Percentiles rank a stretch among this genome's conserved stretches.
Evolutionary conservation across 2,888 invertebrate species (phyloP).

Genomic region (Nemurella pictetii): DNA sequence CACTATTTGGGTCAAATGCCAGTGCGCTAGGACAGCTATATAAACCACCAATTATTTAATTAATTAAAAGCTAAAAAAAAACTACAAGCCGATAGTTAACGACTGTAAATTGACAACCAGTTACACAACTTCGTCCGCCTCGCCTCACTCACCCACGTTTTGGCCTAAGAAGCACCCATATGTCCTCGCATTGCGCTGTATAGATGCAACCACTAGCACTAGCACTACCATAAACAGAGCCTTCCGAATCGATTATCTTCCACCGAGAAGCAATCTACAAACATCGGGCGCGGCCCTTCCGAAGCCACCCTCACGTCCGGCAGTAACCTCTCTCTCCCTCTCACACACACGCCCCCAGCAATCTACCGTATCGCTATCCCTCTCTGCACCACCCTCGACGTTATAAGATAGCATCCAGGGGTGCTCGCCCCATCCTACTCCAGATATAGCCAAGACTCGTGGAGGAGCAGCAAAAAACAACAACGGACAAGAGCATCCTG

Average conservation of each 20-base stretch:
- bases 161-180: no score
- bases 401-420: neutral
- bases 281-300: neutral
- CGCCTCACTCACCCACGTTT: no score
- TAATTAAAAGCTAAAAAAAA: no score
- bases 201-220: no score
- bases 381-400: neutral
- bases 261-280: neutral
- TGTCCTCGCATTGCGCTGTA: no score
- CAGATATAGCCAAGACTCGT: neutral
- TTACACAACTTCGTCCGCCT: no score
- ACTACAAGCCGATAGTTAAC: no score
- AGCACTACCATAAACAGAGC: neutral
- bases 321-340: neutral
- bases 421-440: neutral
- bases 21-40: no score
- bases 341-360: no score
- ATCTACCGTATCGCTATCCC: neutral
- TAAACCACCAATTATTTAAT: no score
- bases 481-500: neutral
- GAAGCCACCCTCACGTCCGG: neutral
- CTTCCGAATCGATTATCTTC: neutral
- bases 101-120: no score
- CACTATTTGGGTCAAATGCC: no score
- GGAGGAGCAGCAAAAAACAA: neutral